Base-by-base conservation (phyloP, 2,113 vertebrate species). In the Acanthochromis polyacanthus region DNA sequence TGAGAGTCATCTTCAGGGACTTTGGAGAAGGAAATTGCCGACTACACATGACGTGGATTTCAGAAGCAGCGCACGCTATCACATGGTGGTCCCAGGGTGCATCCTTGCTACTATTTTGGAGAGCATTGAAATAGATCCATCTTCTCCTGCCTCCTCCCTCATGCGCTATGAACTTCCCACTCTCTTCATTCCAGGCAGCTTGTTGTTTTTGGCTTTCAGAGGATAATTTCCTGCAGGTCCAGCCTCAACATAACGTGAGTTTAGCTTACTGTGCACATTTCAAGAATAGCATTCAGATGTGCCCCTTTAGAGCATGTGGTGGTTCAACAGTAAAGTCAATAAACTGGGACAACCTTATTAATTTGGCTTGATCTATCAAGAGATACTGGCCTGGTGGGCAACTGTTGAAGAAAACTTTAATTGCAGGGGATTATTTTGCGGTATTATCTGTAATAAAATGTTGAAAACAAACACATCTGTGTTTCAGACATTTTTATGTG, bases 171-270 rank as follows among this genome's bases (percentile, higher is more conserved):
- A 83, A 80, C 75, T 79, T 79, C 82, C 84, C 64, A 25, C 73
- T 81, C 77, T 66, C 48, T 86, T 88, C 62, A 60, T 82, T 75
- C 67, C 60, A 63, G 56, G 59, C 56, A 78, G 70, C 73, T 86
- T 91, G 88, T 93, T 92, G 91, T 85, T 87, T 92, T 92, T 94
- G 93, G 90, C 89, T 81, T 81, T 64, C 7, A 62, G 60, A 36
- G 45, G 43, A 81, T 82, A 73, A 92, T 92, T 92, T 94, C 92
- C 92, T 93, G 82, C 74, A 77, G 68, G 62, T 19, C 72, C 66
- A 63, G 79, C 76, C 83, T 81, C 82, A 86, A 82, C 69, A 80
- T 75, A 83, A 53, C 28, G 48, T 57, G 20, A 23, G 55, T 83
- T 87, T 70, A 63, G 75, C 90, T 86, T 80, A 88, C 71, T 43